Evolutionary conservation across 1,140 invertebrate genomes (phyloP), one percentile per base, ranked within the genome.

Genomic region (Drosophila simulans): DNA sequence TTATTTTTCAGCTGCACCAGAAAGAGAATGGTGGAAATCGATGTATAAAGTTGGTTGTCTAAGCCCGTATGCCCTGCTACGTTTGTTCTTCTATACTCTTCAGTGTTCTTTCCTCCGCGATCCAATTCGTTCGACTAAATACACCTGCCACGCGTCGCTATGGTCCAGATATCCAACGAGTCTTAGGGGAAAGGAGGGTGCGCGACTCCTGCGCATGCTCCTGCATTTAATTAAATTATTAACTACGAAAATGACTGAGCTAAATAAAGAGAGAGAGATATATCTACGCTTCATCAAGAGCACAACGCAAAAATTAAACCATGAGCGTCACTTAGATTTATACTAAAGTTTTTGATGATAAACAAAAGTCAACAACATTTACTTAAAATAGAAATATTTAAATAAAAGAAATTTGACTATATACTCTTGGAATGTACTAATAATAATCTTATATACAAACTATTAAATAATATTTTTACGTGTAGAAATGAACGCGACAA

Each of bases 211-310:
- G 66, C 63, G 73, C 78, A 74, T 82, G 77, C 76, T 76, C 56
- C 81, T 86, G 88, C 88, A 91, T 91, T 91, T 91, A 91, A 91
- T 91, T 91, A 91, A 91, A 91, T 91, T 91, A 91, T 91, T 91
- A 91, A 88, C 83, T 81, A 88, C 90, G 73, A 88, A 83, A 90
- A 75, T 88, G 77, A 81, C 63, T 42, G 51, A 59, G 59, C 42
- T 54, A 55, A 53, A 46, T 20, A 12, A 10, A 15, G 27, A 57
- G 11, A n/a, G 39, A 74, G 25, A 63, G 46, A 34, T 69, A 53
- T 46, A 57, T 60, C 66, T 66, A 58, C 53, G 64, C 49, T 43
- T 20, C 48, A 57, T 70, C 69, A 62, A 56, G 39, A 37, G 51
- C 25, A 60, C 12, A 13, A 39, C 37, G 37, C 13, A 39, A 13